These are phyloP conservation scores for Scomber japonicus DNA, from an alignment of 2,113 vertebrate genomes.

Conservation along the genomic window DNA sequence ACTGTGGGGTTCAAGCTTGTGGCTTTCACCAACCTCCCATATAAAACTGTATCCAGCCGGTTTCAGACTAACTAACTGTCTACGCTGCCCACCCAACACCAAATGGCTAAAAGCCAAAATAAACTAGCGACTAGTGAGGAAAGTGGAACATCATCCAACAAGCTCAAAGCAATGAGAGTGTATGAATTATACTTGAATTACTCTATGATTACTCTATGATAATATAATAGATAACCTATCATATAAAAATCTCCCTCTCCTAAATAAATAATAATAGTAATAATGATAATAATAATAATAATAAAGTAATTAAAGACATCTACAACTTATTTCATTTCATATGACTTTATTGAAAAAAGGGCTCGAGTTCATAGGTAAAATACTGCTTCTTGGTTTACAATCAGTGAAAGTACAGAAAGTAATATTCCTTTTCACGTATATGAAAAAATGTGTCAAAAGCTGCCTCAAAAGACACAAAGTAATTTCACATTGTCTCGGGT, in stretches of 20 bases:
- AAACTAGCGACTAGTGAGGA: too few species aligned
- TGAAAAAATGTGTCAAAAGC: constrained; percentile 75
- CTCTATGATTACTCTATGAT: too few species aligned
- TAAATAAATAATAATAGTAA: neutral
- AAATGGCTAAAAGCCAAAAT: too few species aligned
- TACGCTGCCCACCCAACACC: too few species aligned
- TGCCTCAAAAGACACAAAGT: constrained; percentile 75
- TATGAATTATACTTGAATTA: too few species aligned
- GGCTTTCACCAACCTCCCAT: too few species aligned
- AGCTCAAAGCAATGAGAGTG: too few species aligned
- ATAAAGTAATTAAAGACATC: constrained; percentile 1
- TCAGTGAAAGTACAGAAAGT: constrained; percentile 72
- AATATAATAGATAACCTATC: neutral
- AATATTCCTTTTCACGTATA: constrained; percentile 58
- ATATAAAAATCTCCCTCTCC: too few species aligned
- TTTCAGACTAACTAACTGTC: too few species aligned
- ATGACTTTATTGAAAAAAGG: constrained; percentile 83
- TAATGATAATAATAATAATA: neutral
- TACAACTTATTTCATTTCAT: constrained; percentile 5
- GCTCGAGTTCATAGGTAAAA: constrained; percentile 65
- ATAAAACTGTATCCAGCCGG: too few species aligned
- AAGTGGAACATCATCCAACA: too few species aligned
- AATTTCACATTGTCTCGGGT: constrained; percentile 81
- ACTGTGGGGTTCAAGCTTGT: too few species aligned
- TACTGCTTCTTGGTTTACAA: constrained; percentile 75